Conservation (phyloP, 1,140 invertebrate genomes). For the Antheraea mylitta region DNA sequence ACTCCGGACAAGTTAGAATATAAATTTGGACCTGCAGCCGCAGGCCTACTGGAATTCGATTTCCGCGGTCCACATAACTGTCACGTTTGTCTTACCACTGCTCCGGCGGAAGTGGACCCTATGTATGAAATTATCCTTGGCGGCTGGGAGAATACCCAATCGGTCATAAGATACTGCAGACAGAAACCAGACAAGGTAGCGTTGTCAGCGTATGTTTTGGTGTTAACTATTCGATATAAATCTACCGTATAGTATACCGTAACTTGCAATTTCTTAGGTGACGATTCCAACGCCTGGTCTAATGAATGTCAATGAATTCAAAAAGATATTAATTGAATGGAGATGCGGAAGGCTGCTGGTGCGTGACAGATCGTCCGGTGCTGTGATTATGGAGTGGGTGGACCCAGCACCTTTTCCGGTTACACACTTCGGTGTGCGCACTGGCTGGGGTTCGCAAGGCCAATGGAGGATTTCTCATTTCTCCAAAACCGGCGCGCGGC, state of each 20-base stretch:
- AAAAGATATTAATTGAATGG: constrained; percentile 81
- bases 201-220: constrained; percentile 29
- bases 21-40: constrained; percentile 78
- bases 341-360: constrained; percentile 78
- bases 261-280: constrained; percentile 68
- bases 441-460: constrained; percentile 81
- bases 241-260: constrained; percentile 4
- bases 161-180: constrained; percentile 81
- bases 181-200: constrained; percentile 83
- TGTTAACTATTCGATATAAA: constrained; percentile 14
- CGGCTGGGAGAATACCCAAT: constrained; percentile 82
- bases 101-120: constrained; percentile 74
- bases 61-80: constrained; percentile 81
- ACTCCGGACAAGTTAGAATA: constrained; percentile 81
- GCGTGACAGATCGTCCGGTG: constrained; percentile 64
- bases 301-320: constrained; percentile 77
- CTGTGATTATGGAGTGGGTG: constrained; percentile 78
- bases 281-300: constrained; percentile 77
- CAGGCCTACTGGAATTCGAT: constrained; percentile 78
- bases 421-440: constrained; percentile 81
- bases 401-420: constrained; percentile 80
- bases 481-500: constrained; percentile 36
- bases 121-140: constrained; percentile 83
- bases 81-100: constrained; percentile 79
- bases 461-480: constrained; percentile 78